phyloP scores from a whole-genome alignment of 2,888 invertebrate species.

The Monoplex corrugatus region DNA sequence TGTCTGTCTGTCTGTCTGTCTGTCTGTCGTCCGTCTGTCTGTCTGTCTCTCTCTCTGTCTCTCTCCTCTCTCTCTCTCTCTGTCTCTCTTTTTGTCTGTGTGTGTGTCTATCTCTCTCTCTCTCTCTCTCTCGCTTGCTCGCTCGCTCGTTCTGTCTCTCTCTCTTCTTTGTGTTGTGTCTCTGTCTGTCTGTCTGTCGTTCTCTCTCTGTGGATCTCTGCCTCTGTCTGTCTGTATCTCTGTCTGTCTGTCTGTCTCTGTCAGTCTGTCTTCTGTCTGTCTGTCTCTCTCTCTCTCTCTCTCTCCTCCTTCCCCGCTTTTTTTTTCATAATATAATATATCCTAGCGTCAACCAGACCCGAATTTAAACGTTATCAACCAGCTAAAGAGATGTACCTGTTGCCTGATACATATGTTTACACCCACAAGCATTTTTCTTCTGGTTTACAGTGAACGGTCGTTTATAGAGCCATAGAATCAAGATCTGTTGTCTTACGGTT shows the following conservation, averaged over 20 bases:
- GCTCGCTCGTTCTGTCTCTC: background rate
- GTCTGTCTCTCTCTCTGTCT: background rate
- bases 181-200: background rate
- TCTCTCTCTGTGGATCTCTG: background rate
- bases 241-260: background rate
- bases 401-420: no score
- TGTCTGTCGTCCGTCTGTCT: background rate
- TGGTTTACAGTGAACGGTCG: no score
- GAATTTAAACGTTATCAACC: no score
- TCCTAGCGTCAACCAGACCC: no score
- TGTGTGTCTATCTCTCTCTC: background rate
- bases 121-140: background rate
- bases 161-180: background rate
- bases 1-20: background rate
- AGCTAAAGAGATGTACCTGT: no score
- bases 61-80: background rate
- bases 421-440: no score
- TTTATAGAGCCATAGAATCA: no score
- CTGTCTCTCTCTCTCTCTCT: background rate
- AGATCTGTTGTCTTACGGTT: no score
- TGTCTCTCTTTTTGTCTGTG: background rate
- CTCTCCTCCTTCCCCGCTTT: background rate
- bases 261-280: background rate
- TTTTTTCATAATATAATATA: no score
- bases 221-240: background rate